Evolutionary conservation across 2,113 vertebrate species (phyloP), one percentile per base, ranked within the genome.

Genomic region (Eulemur rufifrons): DNA sequence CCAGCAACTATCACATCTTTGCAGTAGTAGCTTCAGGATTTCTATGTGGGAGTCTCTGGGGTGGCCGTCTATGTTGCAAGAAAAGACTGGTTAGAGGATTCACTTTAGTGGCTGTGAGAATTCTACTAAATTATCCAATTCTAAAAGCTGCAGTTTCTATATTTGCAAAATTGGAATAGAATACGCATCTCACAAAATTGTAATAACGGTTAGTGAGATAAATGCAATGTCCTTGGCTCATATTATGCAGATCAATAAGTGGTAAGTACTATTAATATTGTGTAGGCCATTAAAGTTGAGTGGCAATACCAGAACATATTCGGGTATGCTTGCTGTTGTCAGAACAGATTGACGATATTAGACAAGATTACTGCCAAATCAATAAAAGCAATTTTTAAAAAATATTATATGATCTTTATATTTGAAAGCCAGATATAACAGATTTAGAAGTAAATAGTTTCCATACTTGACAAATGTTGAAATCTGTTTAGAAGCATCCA

Each of bases 401-500:
- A 85, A 86, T 27, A 82, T 89, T 64, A 73, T 74, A 69, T 88
- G 76, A 91, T 91, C 91, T 88, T 86, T 94, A 27, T 88, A 42
- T 78, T 91, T 77, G 45, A 74, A 86, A 91, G 63, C 63, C 87
- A 95, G 90, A 47, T 66, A 29, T 54, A 97, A 64, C 77, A 76
- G 61, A 95, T 56, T 95, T 92, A 84, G 59, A 86, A 89, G 50
- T 82, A 89, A 95, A 90, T 93, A 59, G 25, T 85, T 85, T 88
- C 42, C 39, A 66, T 68, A 88, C 45, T 68, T 74, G 56, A 87
- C 54, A 95, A 89, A 92, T 50, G 66, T 25, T 85, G 77, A 94
- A 89, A 39, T 78, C 92, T 94, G 84, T 37, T 91, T 34, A 39
- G 54, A 81, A 91, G 73, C 37, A 91, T 50, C 56, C 27, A 42